These are phyloP conservation scores for Nysson spinosus DNA, from an alignment of 2,888 invertebrate genomes.

Conservation along the genomic window DNA sequence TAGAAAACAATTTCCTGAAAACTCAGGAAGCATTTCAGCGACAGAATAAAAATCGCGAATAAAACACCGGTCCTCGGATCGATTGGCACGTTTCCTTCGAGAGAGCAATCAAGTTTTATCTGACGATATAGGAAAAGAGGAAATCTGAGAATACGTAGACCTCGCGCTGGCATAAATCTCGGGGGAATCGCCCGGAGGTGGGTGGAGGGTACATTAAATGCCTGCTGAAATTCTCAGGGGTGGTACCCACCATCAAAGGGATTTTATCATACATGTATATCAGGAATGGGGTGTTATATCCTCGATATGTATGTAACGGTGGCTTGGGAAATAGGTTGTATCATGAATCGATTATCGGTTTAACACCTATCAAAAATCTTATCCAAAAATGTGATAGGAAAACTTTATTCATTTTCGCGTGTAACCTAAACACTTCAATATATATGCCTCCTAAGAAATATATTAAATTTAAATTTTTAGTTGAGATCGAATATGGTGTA, in stretches of 20 bases:
- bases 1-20: too few species aligned
- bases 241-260: conserved; percentile 37
- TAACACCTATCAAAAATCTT: conserved; percentile 9
- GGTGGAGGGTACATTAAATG: conserved; percentile 16
- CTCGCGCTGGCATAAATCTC: conserved; percentile 33
- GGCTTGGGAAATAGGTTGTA: too few species aligned
- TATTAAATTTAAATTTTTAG: too few species aligned
- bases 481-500: too few species aligned
- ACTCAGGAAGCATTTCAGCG: too few species aligned
- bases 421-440: too few species aligned
- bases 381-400: neutral
- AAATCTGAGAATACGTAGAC: conserved; percentile 30
- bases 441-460: too few species aligned
- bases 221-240: conserved; percentile 38
- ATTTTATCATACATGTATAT: conserved; percentile 33
- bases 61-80: conserved; percentile 4
- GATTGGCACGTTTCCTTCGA: conserved; percentile 7
- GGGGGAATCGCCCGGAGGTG: conserved; percentile 10
- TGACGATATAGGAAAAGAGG: conserved; percentile 19
- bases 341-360: conserved; percentile 6
- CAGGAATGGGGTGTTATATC: conserved; percentile 29
- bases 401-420: too few species aligned
- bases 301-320: neutral
- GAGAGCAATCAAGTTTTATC: conserved; percentile 46
- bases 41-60: neutral